A percentile compares a stretch with the other conserved stretches of the same genome.
Evolutionary conservation across 1,140 invertebrate species (phyloP).

Genomic region (Calosoma granatense): DNA sequence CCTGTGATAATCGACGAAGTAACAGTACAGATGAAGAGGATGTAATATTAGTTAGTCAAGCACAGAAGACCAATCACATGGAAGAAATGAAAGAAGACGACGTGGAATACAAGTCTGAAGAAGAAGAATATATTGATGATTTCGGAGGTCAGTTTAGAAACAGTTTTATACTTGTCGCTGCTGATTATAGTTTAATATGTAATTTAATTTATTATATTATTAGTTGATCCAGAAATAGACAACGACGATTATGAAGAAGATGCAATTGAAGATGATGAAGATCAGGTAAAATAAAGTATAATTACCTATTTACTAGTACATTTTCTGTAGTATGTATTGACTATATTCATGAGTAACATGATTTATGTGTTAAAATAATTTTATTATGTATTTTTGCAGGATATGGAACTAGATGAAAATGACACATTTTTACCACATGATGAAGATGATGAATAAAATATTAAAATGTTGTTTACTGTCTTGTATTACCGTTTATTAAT

Average conservation of each 20-base stretch:
- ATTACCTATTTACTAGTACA: no score
- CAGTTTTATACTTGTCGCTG: not conserved
- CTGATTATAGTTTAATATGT: not conserved
- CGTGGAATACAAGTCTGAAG: not conserved
- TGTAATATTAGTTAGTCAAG: not conserved
- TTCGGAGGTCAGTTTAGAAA: not conserved
- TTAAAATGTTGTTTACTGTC: no score
- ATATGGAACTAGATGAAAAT: not conserved
- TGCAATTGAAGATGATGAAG: not conserved
- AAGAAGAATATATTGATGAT: not conserved
- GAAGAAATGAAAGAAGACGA: not conserved
- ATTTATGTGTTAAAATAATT: not conserved
- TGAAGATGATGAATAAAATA: no score
- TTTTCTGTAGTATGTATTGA: no score
- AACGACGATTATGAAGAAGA: not conserved
- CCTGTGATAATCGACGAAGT: no score
- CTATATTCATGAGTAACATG: no score
- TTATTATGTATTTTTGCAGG: not conserved
- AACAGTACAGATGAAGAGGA: not conserved
- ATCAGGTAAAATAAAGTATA: no score
- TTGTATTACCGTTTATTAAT: no score
- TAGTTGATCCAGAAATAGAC: not conserved
- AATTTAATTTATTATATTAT: not conserved
- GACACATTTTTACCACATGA: not conserved
- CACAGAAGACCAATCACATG: not conserved